Percentiles rank a stretch among this genome's conserved stretches.
phyloP scores from a whole-genome alignment of 2,797 vertebrate genomes.

The Simalia tracyae region DNA sequence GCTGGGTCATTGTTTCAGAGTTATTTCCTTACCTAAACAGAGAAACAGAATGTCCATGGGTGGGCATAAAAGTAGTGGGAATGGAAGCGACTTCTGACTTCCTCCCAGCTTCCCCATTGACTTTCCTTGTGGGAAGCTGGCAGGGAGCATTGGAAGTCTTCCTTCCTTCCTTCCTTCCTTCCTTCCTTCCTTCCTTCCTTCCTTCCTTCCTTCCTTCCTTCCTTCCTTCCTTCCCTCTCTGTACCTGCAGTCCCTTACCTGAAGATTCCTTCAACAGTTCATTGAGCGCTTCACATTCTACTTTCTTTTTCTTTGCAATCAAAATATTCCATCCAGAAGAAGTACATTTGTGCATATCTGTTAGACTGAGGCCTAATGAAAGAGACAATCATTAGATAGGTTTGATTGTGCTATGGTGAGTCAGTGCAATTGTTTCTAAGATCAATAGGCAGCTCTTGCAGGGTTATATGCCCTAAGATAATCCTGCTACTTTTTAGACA shows the following conservation, averaged over 20 bases:
- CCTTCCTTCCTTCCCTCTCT: no score
- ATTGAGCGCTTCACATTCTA: conserved; percentile 63
- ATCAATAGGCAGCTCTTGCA: neutral
- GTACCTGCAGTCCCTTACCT: conserved; percentile 65
- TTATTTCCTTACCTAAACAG: no score
- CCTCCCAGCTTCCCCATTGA: no score
- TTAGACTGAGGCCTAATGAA: conserved; percentile 54
- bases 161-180: no score
- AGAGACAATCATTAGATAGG: conserved; percentile 11
- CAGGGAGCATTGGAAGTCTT: no score
- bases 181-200: no score
- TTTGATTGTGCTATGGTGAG: neutral
- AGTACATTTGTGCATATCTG: conserved; percentile 54
- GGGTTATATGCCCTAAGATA: neutral
- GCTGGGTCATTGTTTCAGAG: no score
- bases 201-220: no score
- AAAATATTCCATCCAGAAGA: conserved; percentile 18
- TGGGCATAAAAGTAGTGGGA: no score
- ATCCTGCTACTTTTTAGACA: neutral
- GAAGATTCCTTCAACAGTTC: conserved; percentile 51
- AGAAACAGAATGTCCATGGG: no score
- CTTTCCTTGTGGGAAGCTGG: no score
- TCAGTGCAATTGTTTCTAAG: neutral
- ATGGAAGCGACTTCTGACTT: no score
- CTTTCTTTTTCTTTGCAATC: conserved; percentile 33